Base-by-base conservation (phyloP, 2,888 invertebrate species). In the Exocentrus adspersus region DNA sequence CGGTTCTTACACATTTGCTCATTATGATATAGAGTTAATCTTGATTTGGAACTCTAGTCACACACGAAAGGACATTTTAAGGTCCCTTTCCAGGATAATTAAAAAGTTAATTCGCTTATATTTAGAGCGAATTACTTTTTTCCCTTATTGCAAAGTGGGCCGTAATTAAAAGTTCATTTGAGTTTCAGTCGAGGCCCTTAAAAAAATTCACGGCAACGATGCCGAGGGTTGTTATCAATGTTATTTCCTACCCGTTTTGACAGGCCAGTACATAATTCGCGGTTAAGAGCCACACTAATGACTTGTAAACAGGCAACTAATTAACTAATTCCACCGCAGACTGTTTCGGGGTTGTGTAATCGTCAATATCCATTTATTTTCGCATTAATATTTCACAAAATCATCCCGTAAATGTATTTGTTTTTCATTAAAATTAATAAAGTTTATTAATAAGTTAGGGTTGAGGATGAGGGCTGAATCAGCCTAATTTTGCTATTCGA, bases 261-360 rank as follows among this genome's bases (percentile, higher is more conserved):
- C 63, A 64, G 67, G 65, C 62, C 62, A 58, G 58, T 60, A 60
- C 66, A 71, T 71, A 71, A 70, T 65, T 70, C 61, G 67, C 62
- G 60, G 68, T 62, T 69, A 66, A 72, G 62, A 69, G 72, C 65
- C 59, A 63, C 68, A 66, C 69, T 77, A 77, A 77, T 72, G 76
- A 75, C 75, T 75, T 75, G 76, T 72, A 75, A 76, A 75, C 75
- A 76, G 73, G 74, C 72, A 73, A 76, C 73, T 77, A 75, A 77
- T 77, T 76, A 76, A 73, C 73, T 74, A 74, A 75, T 73, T 75
- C 67, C 43, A 63, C 69, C 53, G 67, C 63, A 65, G 66, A 60
- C 65, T 58, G 58, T 57, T 64, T 64, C 45, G 45, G 50, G n/a
- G 43, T 63, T 37, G 30, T 58, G 59, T 66, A 66, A 68, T 66